A percentile compares a stretch with the other conserved stretches of the same genome.
These are phyloP conservation scores for Mesochorus sp. DNA, from an alignment of 2,888 invertebrate species.

Conservation along the genomic window DNA sequence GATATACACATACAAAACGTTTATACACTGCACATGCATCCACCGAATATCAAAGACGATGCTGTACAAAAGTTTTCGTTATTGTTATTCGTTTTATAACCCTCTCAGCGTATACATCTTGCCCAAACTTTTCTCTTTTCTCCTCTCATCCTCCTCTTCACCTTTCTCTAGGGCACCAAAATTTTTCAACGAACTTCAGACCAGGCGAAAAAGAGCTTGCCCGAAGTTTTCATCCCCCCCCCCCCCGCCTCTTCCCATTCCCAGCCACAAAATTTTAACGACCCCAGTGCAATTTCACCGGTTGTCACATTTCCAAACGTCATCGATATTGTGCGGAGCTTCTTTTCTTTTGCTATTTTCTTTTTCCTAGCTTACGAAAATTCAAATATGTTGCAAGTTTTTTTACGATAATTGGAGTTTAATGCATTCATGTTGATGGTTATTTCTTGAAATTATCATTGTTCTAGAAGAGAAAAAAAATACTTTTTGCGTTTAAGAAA, in stretches of 20 bases:
- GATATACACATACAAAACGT: background rate
- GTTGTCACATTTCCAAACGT: constrained; percentile 32
- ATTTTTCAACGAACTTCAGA: background rate
- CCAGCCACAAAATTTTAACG: constrained; percentile 48
- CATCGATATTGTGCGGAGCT: no score
- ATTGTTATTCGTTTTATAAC: constrained; percentile 59
- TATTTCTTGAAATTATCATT: no score
- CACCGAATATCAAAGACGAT: constrained; percentile 11
- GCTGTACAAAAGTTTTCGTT: constrained; percentile 46
- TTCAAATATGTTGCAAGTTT: no score
- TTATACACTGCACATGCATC: no score
- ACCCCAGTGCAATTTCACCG: constrained; percentile 24
- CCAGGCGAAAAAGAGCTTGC: constrained; percentile 5
- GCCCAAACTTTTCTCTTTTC: background rate
- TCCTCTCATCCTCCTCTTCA: background rate
- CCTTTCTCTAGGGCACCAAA: background rate
- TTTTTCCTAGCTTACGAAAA: no score
- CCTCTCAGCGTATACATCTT: constrained; percentile 18
- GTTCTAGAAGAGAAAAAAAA: no score
- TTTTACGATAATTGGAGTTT: no score
- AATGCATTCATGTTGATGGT: no score
- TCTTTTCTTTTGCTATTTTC: no score
- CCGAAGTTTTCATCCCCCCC: constrained; percentile 43
- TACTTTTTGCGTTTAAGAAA: no score
- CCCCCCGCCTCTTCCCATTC: no score